phyloP scores from a whole-genome alignment of 2,888 invertebrate genomes.

The Metalampra italica region DNA sequence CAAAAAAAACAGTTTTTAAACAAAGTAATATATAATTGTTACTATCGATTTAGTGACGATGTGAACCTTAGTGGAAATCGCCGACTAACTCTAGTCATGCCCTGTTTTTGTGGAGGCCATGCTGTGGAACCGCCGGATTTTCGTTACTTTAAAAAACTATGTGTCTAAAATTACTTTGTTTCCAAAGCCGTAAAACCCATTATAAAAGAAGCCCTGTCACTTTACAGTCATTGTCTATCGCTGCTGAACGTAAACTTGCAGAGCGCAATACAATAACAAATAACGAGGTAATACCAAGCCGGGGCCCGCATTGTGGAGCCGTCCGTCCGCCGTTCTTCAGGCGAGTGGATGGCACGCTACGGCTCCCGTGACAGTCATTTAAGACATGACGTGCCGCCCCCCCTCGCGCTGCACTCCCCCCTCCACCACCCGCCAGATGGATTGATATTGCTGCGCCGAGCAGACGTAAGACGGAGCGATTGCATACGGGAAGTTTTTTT shows the following conservation, averaged over 20 bases:
- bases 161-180: too few relatives aligned
- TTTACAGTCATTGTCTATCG: too few relatives aligned
- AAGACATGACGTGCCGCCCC: conserved; percentile 67
- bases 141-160: too few relatives aligned
- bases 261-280: conserved; percentile 52
- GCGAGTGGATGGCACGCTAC: conserved; percentile 49
- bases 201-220: too few relatives aligned
- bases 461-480: conserved; percentile 73
- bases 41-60: too few relatives aligned
- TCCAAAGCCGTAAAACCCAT: too few relatives aligned
- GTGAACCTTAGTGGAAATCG: too few relatives aligned
- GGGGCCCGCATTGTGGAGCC: conserved; percentile 52
- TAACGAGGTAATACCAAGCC: conserved; percentile 64
- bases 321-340: conserved; percentile 69
- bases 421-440: conserved; percentile 63
- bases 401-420: conserved; percentile 14
- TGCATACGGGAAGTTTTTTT: conserved; percentile 59
- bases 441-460: conserved; percentile 74
- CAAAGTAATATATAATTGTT: too few relatives aligned
- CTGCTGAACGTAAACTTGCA: conserved; percentile 31
- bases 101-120: too few relatives aligned
- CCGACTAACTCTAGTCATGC: too few relatives aligned
- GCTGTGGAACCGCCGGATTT: too few relatives aligned
- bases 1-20: too few relatives aligned
- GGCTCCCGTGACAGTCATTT: conserved; percentile 77